Base-by-base conservation (phyloP, 1,140 invertebrate genomes). In the Drosophila ironensis region DNA sequence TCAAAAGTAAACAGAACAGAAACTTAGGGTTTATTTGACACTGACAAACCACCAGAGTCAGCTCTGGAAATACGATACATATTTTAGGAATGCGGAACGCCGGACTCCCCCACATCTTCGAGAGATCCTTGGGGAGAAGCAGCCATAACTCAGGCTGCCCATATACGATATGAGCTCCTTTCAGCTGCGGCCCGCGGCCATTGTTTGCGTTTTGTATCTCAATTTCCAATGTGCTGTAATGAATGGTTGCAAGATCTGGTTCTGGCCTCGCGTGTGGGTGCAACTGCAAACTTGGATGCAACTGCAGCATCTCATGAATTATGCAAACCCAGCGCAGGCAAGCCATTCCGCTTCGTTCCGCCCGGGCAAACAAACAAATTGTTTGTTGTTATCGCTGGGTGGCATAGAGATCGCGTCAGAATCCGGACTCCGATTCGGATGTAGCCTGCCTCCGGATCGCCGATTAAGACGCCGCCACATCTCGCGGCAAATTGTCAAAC, bases 371-470 rank as follows among this genome's bases (percentile, higher is more conserved):
- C 61, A 66, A 63, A 68, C 64, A 68, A 68, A 68, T 68, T 68
- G 64, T 68, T 68, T 68, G 64, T 68, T 68, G 54, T 67, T 67
- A 54, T 54, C 50, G 64, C 50, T 68, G 64, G 61, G 64, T 68
- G 64, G 64, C 61, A 25, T 25, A 67, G 52, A 41, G 52, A 47
- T 56, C 51, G 66, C 24, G 44, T 33, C 42, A 68, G 33, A 68
- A 67, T 57, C 52, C 53, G 27, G 38, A 41, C 20, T 35, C 38
- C 17, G 22, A 25, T n/a, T 27, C 8, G 41, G 35, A 61, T 38
- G 7, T 17, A 41, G 22, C 30, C 9, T 20, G 20, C 30, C 54
- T 38, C 14, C 22, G 30, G 20, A 60, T 61, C 27, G 25, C 30
- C 60, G 54, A 63, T 63, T 61, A 25, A 28, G 59, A 61, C 24